Percentiles rank a stretch among this genome's conserved stretches.
Evolutionary conservation across 2,797 vertebrate species (phyloP).

Genomic region (Poecilia picta): DNA sequence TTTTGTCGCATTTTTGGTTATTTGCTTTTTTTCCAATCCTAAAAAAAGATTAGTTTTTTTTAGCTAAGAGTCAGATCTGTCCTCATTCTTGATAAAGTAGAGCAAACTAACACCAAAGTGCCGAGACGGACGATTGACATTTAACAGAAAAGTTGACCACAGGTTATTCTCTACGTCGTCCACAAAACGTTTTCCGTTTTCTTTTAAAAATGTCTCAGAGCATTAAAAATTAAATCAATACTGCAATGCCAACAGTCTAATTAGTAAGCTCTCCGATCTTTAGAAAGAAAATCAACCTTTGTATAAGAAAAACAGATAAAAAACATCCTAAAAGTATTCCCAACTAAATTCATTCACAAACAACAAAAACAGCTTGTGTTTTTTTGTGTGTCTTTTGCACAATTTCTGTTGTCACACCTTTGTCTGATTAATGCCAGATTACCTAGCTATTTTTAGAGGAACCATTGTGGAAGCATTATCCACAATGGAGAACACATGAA

Average conservation of each 20-base stretch:
- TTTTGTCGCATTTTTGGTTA: conserved; percentile 15
- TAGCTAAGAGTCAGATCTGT: conserved; percentile 28
- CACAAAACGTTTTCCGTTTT: neutral
- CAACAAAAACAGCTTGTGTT: neutral
- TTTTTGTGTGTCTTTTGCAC: neutral
- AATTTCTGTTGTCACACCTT: neutral
- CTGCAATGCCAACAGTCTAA: neutral
- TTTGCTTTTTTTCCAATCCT: conserved; percentile 17
- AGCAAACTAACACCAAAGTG: conserved; percentile 1
- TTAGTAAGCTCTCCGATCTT: neutral
- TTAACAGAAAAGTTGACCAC: neutral
- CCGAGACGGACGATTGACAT: neutral
- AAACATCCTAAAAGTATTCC: neutral
- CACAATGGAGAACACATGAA: neutral
- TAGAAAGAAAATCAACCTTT: neutral
- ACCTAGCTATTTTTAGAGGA: neutral
- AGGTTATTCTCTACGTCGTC: neutral
- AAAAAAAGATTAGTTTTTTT: conserved; percentile 12
- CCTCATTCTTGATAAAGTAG: conserved; percentile 32
- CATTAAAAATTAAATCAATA: neutral
- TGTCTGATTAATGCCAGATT: neutral
- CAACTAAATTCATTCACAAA: neutral
- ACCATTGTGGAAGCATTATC: neutral
- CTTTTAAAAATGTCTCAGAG: neutral
- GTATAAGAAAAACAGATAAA: neutral